phyloP scores from a whole-genome alignment of 2,113 vertebrate species.

The Dipodomys stephensi region DNA sequence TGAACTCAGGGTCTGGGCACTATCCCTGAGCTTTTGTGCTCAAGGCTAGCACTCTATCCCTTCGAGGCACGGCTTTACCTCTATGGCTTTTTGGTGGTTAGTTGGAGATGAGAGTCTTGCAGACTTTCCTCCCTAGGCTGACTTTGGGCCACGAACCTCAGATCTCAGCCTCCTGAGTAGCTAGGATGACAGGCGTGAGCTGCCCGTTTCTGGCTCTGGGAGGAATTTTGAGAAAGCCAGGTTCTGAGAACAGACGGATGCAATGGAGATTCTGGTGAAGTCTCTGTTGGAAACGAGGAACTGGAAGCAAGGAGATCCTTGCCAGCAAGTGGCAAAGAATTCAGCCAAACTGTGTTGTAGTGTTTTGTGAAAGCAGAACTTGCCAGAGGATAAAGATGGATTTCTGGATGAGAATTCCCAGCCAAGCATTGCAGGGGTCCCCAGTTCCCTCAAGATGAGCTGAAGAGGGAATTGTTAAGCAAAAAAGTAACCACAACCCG shows the following conservation, averaged over 20 bases:
- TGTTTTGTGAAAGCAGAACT: constrained; percentile 8
- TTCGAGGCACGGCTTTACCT: no score
- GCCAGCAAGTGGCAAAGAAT: neutral
- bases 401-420: constrained; percentile 40
- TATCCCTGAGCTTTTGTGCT: no score
- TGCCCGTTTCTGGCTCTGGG: no score
- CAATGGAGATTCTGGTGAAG: neutral
- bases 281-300: constrained; percentile 13
- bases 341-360: neutral
- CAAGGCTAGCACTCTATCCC: no score
- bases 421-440: constrained; percentile 2
- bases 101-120: no score
- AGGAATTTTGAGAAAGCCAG: neutral
- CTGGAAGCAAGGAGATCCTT: neutral
- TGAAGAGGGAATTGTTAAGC: constrained; percentile 28
- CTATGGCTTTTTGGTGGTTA: no score
- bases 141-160: no score
- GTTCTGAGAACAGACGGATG: neutral
- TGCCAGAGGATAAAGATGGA: neutral
- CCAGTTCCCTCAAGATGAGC: neutral
- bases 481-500: neutral
- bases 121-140: no score
- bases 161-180: no score
- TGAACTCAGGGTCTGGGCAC: no score
- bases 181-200: no score